These are phyloP conservation scores for Eidolon helvum DNA, from an alignment of 2,113 vertebrate species.

Conservation along the genomic window DNA sequence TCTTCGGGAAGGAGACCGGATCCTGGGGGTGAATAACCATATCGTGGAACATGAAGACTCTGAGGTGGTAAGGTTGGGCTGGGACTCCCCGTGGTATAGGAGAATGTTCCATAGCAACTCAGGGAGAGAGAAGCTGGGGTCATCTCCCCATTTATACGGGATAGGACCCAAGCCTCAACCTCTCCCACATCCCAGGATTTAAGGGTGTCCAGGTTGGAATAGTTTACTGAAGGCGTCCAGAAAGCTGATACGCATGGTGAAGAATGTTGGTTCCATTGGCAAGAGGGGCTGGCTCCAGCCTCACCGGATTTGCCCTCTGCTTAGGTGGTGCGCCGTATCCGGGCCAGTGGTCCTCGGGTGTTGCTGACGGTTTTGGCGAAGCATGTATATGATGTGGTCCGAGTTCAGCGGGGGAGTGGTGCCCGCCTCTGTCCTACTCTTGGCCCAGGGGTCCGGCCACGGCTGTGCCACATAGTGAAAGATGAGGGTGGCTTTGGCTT, in stretches of 20 bases:
- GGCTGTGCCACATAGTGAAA: conserved; percentile 86
- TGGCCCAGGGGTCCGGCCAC: conserved; percentile 76
- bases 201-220: background rate
- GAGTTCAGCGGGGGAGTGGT: conserved; percentile 72
- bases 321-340: conserved; percentile 90
- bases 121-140: background rate
- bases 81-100: rapidly evolving
- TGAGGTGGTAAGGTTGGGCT: conserved; percentile 80
- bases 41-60: conserved; percentile 85
- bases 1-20: conserved; percentile 88
- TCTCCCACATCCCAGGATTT: background rate
- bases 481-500: conserved; percentile 89
- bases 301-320: rapidly evolving
- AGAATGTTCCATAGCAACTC: background rate
- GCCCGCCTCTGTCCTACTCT: conserved; percentile 69
- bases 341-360: conserved; percentile 87
- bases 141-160: background rate
- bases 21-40: conserved; percentile 90
- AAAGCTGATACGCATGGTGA: background rate
- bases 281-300: background rate
- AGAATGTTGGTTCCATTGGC: background rate
- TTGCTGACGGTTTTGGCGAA: conserved; percentile 86
- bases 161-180: background rate
- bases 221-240: too few relatives aligned
- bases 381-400: conserved; percentile 74